phyloP scores from a whole-genome alignment of 2,797 vertebrate species.

The Lophotriccus pileatus region DNA sequence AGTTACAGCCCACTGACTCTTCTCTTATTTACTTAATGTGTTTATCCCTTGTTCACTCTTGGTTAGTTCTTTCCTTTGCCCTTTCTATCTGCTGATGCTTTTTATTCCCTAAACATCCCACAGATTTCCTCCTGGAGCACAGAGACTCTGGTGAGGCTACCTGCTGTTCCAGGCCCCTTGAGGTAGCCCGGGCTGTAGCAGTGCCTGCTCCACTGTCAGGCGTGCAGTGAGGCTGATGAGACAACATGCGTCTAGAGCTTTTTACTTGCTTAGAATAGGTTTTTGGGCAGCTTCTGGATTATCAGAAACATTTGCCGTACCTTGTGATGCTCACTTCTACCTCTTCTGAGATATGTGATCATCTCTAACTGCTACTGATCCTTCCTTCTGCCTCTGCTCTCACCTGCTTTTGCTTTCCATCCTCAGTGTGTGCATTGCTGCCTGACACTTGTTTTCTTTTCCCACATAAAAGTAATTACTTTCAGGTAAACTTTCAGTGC shows the following conservation, averaged over 20 bases:
- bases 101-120: neutral
- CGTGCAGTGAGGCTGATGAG: neutral
- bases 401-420: neutral
- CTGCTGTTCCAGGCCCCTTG: neutral
- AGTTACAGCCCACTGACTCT: conserved; percentile 35
- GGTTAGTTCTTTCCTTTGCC: neutral
- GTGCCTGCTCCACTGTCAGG: neutral
- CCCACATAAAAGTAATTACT: neutral
- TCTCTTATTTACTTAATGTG: conserved; percentile 33
- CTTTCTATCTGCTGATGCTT: neutral
- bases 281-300: neutral
- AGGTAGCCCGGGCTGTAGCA: neutral
- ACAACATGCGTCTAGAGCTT: neutral
- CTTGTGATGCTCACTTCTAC: neutral
- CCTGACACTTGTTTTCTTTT: neutral
- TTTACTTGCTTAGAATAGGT: neutral
- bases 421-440: neutral
- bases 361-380: neutral
- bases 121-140: neutral
- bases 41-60: conserved; percentile 21
- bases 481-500: neutral
- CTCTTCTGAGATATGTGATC: neutral
- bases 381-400: neutral
- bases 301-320: neutral
- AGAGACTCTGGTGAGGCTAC: neutral